phyloP scores from a whole-genome alignment of 2,113 vertebrate species.

The Ammodytes marinus region DNA sequence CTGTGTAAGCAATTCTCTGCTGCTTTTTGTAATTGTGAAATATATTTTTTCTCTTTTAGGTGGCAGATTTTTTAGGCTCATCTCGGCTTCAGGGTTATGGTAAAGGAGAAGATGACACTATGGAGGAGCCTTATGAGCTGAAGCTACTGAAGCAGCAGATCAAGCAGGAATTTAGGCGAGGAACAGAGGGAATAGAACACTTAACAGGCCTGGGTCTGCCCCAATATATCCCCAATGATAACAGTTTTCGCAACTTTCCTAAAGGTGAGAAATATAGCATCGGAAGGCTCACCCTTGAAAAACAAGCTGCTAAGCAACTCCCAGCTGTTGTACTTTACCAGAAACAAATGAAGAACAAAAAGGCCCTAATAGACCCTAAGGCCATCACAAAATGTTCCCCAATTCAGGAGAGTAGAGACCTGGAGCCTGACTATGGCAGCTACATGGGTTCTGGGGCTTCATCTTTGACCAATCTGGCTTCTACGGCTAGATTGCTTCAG shows the following conservation, averaged over 20 bases:
- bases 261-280: constrained; percentile 99
- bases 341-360: constrained; percentile 98
- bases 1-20: background rate
- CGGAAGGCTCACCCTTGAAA: constrained; percentile 96
- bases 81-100: constrained; percentile 92
- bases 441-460: constrained; percentile 92
- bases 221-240: constrained; percentile 93
- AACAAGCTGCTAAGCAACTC: constrained; percentile 98
- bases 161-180: constrained; percentile 97
- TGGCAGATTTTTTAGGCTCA: constrained; percentile 86
- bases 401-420: constrained; percentile 95
- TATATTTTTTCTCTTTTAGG: constrained; percentile 75
- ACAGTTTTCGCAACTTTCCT: constrained; percentile 93
- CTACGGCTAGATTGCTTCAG: constrained; percentile 94
- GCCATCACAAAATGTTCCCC: constrained; percentile 95
- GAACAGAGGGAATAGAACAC: constrained; percentile 94
- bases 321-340: constrained; percentile 97
- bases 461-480: constrained; percentile 92
- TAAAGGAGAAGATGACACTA: constrained; percentile 96
- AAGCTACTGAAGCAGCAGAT: constrained; percentile 98
- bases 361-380: constrained; percentile 93
- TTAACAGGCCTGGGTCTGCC: constrained; percentile 91
- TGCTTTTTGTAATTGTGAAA: background rate
- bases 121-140: constrained; percentile 98
- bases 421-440: constrained; percentile 94